Base-by-base conservation (phyloP, 1,140 invertebrate species). In the Conopomorpha cramerella region DNA sequence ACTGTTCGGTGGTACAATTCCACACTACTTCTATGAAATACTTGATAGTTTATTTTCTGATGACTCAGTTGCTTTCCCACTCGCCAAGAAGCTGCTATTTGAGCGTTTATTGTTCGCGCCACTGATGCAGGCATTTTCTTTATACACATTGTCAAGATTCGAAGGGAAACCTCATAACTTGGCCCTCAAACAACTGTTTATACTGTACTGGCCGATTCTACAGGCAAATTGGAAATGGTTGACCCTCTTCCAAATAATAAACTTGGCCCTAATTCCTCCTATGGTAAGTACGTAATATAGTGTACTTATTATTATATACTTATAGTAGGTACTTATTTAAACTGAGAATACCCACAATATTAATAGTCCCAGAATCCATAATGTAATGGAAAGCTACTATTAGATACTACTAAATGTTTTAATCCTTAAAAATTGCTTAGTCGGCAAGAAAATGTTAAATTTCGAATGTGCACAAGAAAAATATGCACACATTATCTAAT, bases 141-240 rank as follows among this genome's bases (percentile, higher is more conserved):
- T 90, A 0, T 90, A 88, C 49, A 82, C 83, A 30, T 49, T 89
- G 1, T 80, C 86, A 1, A 60, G 86, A 43, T 83, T 90, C 38
- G 87, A 90, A 78, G 86, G 86, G 26, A 89, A 88, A 54, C 78
- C 81, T 10, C 85, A 88, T 43, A 50, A 71, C 23, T 61, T 71
- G 6, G 82, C 88, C 3, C 15, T 79, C 1, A 71, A 80, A 48
- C 84, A 87, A 42, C 49, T 88, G 11, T 55, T 81, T 46, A 77
- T 73, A 25, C 49, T 89, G 1, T 87, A 87, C 43, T 78, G 67
- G 51, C 80, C 82, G 1, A 61, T 88, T 26, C 51, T 90, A 13
- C 64, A 70, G 40, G 81, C 86, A 10, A 89, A 88, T 67, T 86
- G 85, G 81, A 86, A 84, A 56, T 89, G 85, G 64, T 49, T 90